Conservation (phyloP, 1,140 invertebrate genomes). For the Scaptodrosophila lebanonensis region DNA sequence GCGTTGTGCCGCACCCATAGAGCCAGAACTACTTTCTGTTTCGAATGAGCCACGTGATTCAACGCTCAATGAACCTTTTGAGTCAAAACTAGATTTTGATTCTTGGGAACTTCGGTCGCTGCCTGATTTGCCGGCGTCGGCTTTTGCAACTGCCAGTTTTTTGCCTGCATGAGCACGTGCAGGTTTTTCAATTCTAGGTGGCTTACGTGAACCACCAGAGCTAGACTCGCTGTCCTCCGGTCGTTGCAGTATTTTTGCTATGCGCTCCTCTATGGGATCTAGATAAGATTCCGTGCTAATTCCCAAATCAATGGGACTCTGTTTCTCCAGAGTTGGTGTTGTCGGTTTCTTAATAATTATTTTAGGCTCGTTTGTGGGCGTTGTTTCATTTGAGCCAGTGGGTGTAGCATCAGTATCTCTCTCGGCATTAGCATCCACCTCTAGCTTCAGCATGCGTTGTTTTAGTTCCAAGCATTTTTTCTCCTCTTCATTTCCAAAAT, state of each 20-base stretch:
- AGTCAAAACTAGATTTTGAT: slow-evolving; percentile 81
- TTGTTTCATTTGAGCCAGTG: slow-evolving; percentile 51
- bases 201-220: slow-evolving; percentile 66
- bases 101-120: slow-evolving; percentile 76
- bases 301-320: slow-evolving; percentile 80
- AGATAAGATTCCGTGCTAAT: slow-evolving; percentile 67
- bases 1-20: slow-evolving; percentile 82
- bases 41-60: slow-evolving; percentile 84
- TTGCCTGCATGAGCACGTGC: slow-evolving; percentile 58
- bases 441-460: slow-evolving; percentile 67
- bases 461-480: slow-evolving; percentile 77
- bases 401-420: slow-evolving; percentile 22
- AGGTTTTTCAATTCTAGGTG: slow-evolving; percentile 66
- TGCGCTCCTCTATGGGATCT: slow-evolving; percentile 70
- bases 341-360: slow-evolving; percentile 78
- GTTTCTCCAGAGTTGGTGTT: slow-evolving; percentile 81
- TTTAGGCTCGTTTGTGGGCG: slow-evolving; percentile 58
- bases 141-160: slow-evolving; percentile 53
- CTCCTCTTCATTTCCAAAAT: slow-evolving; percentile 81
- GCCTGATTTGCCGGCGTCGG: slow-evolving; percentile 62
- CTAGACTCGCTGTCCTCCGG: slow-evolving; percentile 73
- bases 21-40: slow-evolving; percentile 86
- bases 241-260: slow-evolving; percentile 62
- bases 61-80: slow-evolving; percentile 80
- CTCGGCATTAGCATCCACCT: slow-evolving; percentile 39